Conservation (phyloP, 2,797 vertebrate species). For the Sebastes goodei region DNA sequence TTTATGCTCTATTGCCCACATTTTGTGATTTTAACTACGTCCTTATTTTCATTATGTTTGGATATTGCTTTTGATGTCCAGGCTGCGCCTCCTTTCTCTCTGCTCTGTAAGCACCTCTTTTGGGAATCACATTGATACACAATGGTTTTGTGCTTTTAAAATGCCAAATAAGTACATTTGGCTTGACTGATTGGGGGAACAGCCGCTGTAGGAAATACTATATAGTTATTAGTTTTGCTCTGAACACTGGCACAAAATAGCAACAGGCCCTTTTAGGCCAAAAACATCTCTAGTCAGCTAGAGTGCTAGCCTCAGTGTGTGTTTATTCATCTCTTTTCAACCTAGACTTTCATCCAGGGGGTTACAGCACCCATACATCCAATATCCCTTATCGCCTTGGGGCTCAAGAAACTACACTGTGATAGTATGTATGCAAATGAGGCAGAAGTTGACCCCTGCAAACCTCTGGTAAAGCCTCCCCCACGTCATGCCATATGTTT, state of each 20-base stretch:
- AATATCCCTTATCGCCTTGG: constrained; percentile 21
- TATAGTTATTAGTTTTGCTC: not conserved
- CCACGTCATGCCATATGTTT: constrained; percentile 40
- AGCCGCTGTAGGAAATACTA: not conserved
- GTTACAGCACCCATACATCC: constrained; percentile 24
- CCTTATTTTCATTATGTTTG: not conserved
- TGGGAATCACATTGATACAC: constrained; percentile 1
- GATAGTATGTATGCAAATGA: constrained; percentile 61
- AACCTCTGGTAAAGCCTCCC: constrained; percentile 30
- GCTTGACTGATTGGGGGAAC: not conserved
- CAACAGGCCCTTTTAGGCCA: not conserved
- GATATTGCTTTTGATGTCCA: constrained; percentile 1
- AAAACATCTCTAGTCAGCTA: not conserved
- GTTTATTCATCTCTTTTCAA: not conserved
- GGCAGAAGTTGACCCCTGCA: constrained; percentile 26
- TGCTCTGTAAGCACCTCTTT: constrained; percentile 25
- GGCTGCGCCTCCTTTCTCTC: not conserved
- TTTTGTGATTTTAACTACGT: not conserved
- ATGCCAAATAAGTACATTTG: constrained; percentile 11
- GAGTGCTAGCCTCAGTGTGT: not conserved
- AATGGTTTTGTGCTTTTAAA: constrained; percentile 9
- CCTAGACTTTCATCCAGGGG: not conserved
- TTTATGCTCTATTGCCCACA: constrained; percentile 2
- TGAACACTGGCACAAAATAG: not conserved
- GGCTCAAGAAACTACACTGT: constrained; percentile 27